Evolutionary conservation across 2,797 vertebrate genomes (phyloP).

Genomic region (Hipposideros larvatus): DNA sequence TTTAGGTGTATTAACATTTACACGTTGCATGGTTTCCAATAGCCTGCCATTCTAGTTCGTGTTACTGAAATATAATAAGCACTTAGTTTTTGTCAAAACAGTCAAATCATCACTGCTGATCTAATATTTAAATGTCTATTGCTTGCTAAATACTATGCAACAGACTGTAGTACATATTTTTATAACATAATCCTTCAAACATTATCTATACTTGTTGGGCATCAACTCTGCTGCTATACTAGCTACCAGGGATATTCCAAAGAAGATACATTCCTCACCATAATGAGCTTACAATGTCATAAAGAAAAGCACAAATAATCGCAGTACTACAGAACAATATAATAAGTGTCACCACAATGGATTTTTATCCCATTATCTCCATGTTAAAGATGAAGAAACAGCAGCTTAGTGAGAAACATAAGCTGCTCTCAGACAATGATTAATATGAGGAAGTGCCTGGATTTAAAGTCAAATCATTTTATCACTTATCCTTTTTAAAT

Average conservation of each 20-base stretch:
- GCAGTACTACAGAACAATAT: not conserved
- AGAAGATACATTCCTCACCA: not conserved
- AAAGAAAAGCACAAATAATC: not conserved
- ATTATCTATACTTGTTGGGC: not conserved
- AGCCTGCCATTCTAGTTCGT: conserved; percentile 50
- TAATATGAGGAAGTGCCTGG: not conserved
- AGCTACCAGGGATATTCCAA: not conserved
- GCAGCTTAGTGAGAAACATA: not conserved
- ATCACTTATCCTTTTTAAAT: not conserved
- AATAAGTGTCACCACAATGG: not conserved
- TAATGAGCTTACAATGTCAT: not conserved
- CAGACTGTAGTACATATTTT: conserved; percentile 46
- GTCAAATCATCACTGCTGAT: conserved; percentile 3
- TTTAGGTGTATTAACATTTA: not conserved
- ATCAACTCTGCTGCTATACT: not conserved
- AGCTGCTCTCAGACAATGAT: not conserved
- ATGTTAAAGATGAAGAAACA: conserved; percentile 14
- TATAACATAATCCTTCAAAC: not conserved
- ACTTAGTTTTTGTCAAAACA: conserved; percentile 65
- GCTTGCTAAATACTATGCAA: conserved; percentile 22
- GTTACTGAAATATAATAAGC: conserved; percentile 43
- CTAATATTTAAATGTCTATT: conserved; percentile 52
- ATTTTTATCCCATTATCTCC: not conserved
- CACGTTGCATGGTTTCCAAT: not conserved
- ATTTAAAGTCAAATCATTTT: not conserved